phyloP scores from a whole-genome alignment of 2,888 invertebrate species.

The Osmoderma eremita region DNA sequence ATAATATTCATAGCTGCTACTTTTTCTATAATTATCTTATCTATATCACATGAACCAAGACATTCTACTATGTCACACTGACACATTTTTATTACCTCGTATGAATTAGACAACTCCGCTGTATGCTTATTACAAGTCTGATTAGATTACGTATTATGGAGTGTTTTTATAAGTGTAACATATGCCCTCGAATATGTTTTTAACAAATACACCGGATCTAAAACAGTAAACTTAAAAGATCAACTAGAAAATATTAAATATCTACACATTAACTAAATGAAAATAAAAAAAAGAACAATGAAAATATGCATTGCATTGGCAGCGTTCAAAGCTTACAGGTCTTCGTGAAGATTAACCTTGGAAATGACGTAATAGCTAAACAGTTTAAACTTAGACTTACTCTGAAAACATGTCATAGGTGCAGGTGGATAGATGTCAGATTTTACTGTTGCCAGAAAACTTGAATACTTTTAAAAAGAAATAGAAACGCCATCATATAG shows the following conservation, averaged over 20 bases:
- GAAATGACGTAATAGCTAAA: conserved; percentile 24
- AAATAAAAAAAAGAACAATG: neutral
- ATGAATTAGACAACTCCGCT: conserved; percentile 1
- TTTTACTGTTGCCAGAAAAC: conserved; percentile 15
- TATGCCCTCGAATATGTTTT: neutral
- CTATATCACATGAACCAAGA: neutral
- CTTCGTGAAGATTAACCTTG: conserved; percentile 23
- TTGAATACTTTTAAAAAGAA: conserved; percentile 7
- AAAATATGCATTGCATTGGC: neutral
- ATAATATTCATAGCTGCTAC: conserved; percentile 3
- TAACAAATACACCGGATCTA: no score
- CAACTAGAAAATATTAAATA: neutral
- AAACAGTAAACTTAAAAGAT: neutral
- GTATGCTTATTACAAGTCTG: conserved; percentile 4
- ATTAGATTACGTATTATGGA: conserved; percentile 10
- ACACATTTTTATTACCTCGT: conserved; percentile 20
- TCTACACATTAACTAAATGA: neutral
- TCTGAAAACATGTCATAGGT: conserved; percentile 27
- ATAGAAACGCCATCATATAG: no score
- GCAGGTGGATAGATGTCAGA: conserved; percentile 9
- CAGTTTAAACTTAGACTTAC: conserved; percentile 25
- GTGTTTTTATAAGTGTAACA: neutral
- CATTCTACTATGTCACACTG: neutral
- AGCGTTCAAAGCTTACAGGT: conserved; percentile 4
- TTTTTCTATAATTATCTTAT: conserved; percentile 2